phyloP scores from a whole-genome alignment of 1,140 invertebrate species.

The Sminthurides bifidus region DNA sequence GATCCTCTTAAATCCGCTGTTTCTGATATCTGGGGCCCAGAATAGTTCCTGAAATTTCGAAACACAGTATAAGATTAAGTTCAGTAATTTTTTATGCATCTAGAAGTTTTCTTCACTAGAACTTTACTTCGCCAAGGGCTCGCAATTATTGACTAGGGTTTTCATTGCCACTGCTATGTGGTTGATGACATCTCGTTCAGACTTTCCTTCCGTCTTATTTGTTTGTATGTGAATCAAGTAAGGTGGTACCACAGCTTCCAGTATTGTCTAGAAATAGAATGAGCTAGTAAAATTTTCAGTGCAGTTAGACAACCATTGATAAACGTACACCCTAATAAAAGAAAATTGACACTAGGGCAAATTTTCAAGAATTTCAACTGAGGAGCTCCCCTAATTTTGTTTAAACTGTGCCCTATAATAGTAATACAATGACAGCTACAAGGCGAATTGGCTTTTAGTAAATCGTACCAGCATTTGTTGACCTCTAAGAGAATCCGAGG shows the following conservation, averaged over 20 bases:
- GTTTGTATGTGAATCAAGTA: conserved; percentile 86
- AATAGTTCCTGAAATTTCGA: conserved; percentile 58
- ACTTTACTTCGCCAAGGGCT: conserved; percentile 79
- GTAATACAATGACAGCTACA: no score
- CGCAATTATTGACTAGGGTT: conserved; percentile 90
- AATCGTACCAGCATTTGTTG: conserved; percentile 94
- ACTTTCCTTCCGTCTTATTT: conserved; percentile 74
- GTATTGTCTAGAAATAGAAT: conserved; percentile 60
- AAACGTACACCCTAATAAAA: no score
- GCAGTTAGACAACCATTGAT: no score
- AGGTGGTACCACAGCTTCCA: conserved; percentile 91
- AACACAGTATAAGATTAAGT: neutral
- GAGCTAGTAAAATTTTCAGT: no score
- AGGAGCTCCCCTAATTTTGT: no score
- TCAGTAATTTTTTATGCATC: neutral
- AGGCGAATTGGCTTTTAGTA: no score
- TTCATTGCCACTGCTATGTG: conserved; percentile 88
- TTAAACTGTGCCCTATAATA: no score
- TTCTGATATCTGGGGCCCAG: conserved; percentile 73
- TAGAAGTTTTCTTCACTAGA: no score
- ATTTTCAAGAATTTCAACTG: neutral
- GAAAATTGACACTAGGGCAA: no score
- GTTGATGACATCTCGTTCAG: conserved; percentile 87
- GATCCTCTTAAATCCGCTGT: conserved; percentile 70
- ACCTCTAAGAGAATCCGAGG: conserved; percentile 84